These are phyloP conservation scores for Platynereis dumerilii DNA, from an alignment of 2,888 invertebrate species.

Conservation along the genomic window DNA sequence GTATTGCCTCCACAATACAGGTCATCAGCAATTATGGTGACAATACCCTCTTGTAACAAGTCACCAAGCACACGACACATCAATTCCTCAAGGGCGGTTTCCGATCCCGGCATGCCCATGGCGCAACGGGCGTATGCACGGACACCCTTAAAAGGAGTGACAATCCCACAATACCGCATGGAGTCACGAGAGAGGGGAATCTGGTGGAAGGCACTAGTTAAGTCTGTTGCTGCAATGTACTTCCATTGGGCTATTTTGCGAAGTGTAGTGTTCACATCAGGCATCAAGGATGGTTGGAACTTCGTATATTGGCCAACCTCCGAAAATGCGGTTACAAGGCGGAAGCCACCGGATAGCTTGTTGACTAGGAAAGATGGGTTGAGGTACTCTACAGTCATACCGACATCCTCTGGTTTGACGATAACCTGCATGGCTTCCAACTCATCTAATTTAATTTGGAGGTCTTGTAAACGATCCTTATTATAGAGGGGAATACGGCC, in stretches of 20 bases:
- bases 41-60: slow-evolving; percentile 32
- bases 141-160: slow-evolving; percentile 36
- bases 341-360: background rate
- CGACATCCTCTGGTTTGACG: slow-evolving; percentile 31
- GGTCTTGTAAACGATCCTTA: slow-evolving; percentile 30
- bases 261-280: slow-evolving; percentile 15
- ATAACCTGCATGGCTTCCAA: slow-evolving; percentile 36
- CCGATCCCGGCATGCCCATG: slow-evolving; percentile 24
- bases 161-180: slow-evolving; percentile 18
- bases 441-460: slow-evolving; percentile 38
- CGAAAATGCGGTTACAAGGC: background rate
- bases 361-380: slow-evolving; percentile 33
- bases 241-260: slow-evolving; percentile 18
- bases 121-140: slow-evolving; percentile 31
- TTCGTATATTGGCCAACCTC: slow-evolving; percentile 2
- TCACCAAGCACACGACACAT: slow-evolving; percentile 31
- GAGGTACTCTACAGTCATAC: slow-evolving; percentile 36
- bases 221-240: slow-evolving; percentile 3
- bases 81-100: slow-evolving; percentile 19
- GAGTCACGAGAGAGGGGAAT: slow-evolving; percentile 34
- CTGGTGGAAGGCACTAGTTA: slow-evolving; percentile 35
- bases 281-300: slow-evolving; percentile 15
- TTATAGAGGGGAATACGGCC: slow-evolving; percentile 37
- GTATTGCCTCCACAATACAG: slow-evolving; percentile 39
- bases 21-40: slow-evolving; percentile 40